Evolutionary conservation across 2,113 vertebrate genomes (phyloP), one percentile per base, ranked within the genome.

Genomic region (Etia nguti): DNA sequence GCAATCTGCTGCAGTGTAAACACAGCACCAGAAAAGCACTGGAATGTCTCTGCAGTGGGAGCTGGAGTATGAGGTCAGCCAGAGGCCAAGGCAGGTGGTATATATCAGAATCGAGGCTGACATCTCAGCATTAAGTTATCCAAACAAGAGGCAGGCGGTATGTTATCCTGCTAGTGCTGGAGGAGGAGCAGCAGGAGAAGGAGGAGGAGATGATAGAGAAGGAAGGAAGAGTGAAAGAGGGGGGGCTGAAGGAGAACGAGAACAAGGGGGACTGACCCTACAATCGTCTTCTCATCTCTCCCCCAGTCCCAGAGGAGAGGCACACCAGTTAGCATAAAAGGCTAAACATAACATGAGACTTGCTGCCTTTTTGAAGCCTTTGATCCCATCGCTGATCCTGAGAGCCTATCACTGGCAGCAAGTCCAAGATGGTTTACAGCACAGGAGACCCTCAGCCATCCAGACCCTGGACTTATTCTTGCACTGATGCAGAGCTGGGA

Each of bases 21-120:
- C 95, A 97, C 90, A 88, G 93, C 85, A 92, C 95, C 89, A 94
- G 94, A 95, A 95, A 95, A 95, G 94, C 93, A 93, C 87, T 92
- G 96, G 96, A 96, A 97, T 97, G 95, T 95, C 93, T 95, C 89
- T 92, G 95, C 92, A 92, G 93, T 94, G 96, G 95, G 96, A 95
- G 96, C 90, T 90, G 95, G 92, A 94, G 90, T 57, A 90, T 52
- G 89, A 91, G 96, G 96, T 97, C 96, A 97, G 81, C 29, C 29
- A 79, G 88, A 95, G 96, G 96, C 95, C 95, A 97, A 95, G 94
- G 95, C 96, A 96, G 96, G 95, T 97, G 96, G 96, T 96, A 94
- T 95, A 95, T 94, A 96, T 97, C 96, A 96, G 95, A 94, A 89
- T 83, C 57, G 84, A 90, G 93, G 93, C 94, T 96, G 96, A 96